A percentile compares a stretch with the other conserved stretches of the same genome.
Evolutionary conservation across 2,113 vertebrate species (phyloP).

Genomic region (Oceanodroma tethys): DNA sequence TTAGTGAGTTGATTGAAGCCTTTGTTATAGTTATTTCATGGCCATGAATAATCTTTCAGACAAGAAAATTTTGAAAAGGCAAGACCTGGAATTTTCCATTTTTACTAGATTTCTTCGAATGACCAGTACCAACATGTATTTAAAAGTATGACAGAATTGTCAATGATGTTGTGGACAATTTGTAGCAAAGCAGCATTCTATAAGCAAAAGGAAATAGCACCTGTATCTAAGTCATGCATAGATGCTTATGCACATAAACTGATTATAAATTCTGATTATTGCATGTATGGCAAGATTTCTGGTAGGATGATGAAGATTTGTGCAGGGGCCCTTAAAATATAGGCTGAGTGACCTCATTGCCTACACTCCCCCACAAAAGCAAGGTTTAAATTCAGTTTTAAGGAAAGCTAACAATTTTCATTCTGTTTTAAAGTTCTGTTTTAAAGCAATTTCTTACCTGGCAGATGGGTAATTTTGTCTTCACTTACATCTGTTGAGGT

Average conservation of each 20-base stretch:
- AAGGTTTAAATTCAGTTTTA: slow-evolving; percentile 71
- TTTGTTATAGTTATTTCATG: not conserved
- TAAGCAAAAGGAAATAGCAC: not conserved
- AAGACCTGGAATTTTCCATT: not conserved
- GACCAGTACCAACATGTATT: not conserved
- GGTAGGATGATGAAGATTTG: not conserved
- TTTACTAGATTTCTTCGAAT: not conserved
- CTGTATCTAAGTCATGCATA: accelerated
- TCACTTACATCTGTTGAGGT: slow-evolving; percentile 65
- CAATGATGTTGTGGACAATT: not conserved
- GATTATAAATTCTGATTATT: not conserved
- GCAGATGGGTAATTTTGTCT: slow-evolving; percentile 61
- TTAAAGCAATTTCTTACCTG: slow-evolving; percentile 72
- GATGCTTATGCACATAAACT: not conserved
- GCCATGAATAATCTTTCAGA: not conserved
- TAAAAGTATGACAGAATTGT: not conserved
- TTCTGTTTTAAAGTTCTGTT: slow-evolving; percentile 64
- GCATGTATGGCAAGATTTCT: not conserved
- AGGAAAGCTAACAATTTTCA: slow-evolving; percentile 56
- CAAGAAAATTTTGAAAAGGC: not conserved
- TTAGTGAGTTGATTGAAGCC: not conserved
- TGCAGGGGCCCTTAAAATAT: slow-evolving; percentile 3
- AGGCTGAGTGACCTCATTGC: slow-evolving; percentile 34
- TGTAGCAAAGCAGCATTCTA: not conserved
- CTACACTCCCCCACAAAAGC: not conserved